Evolutionary conservation across 2,888 invertebrate species (phyloP).

Genomic region (Eupithecia pulchellata): DNA sequence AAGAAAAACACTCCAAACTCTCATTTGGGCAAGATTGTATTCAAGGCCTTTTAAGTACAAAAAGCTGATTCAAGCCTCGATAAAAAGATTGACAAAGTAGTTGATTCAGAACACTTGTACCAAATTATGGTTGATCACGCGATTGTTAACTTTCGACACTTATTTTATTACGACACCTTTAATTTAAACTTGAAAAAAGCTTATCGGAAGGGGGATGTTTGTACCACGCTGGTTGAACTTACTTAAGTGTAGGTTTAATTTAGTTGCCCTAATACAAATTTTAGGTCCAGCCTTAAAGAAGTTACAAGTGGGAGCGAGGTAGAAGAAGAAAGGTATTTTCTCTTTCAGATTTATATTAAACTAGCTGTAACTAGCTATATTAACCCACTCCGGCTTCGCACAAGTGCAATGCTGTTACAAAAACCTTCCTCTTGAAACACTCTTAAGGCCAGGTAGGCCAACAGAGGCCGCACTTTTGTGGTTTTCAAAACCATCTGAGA

Average conservation of each 20-base stretch:
- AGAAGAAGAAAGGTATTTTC: too few species aligned
- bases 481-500: too few species aligned
- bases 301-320: too few species aligned
- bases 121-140: constrained; percentile 32
- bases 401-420: too few species aligned
- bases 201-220: neutral
- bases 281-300: too few species aligned
- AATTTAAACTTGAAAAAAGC: constrained; percentile 18
- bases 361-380: too few species aligned
- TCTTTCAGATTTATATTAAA: too few species aligned
- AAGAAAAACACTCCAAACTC: constrained; percentile 2
- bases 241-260: neutral
- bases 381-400: too few species aligned
- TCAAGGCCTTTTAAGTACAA: constrained; percentile 4
- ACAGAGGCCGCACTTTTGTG: too few species aligned
- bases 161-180: constrained; percentile 24
- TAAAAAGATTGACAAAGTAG: constrained; percentile 15
- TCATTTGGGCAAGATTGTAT: constrained; percentile 1
- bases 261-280: too few species aligned
- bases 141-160: constrained; percentile 25
- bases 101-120: constrained; percentile 23
- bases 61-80: constrained; percentile 17
- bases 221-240: neutral
- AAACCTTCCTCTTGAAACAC: too few species aligned
- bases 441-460: too few species aligned